A percentile compares a stretch with the other conserved stretches of the same genome.
Conservation (phyloP, 2,113 vertebrate species). For the Corydoras sp. region DNA sequence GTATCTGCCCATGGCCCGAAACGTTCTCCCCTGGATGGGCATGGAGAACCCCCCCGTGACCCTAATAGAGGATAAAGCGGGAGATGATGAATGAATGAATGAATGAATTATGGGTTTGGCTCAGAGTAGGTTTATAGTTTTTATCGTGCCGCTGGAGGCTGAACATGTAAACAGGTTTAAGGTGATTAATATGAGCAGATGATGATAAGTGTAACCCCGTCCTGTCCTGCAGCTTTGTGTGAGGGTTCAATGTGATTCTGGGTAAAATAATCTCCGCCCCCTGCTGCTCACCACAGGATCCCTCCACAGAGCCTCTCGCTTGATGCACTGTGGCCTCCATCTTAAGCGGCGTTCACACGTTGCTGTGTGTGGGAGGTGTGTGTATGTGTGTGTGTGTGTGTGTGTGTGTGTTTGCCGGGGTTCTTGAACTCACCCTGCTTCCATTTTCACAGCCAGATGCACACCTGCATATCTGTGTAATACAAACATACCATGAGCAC, state of each 20-base stretch:
- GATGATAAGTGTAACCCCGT: neutral
- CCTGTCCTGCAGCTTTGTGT: no score
- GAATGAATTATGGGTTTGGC: no score
- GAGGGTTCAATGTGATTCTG: no score
- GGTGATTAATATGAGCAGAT: no score
- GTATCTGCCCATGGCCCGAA: no score
- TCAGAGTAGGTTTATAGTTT: no score
- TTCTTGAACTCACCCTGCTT: neutral
- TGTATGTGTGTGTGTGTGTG: neutral
- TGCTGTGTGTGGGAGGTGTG: neutral
- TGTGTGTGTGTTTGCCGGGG: neutral
- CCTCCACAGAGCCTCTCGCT: neutral
- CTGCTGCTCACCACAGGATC: neutral
- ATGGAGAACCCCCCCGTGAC: no score
- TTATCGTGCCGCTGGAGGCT: no score
- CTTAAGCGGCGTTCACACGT: slow-evolving; percentile 5
- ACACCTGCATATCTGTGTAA: neutral
- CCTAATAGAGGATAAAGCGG: no score
- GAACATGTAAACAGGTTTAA: no score
- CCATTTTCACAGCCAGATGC: slow-evolving; percentile 12
- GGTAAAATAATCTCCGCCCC: neutral
- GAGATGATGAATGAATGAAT: no score
- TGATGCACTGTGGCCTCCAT: neutral
- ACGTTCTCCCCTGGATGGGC: no score
- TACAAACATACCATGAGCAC: neutral